Evolutionary conservation across 2,113 vertebrate species (phyloP), one percentile per base, ranked within the genome.

Genomic region (Fulmarus glacialis): DNA sequence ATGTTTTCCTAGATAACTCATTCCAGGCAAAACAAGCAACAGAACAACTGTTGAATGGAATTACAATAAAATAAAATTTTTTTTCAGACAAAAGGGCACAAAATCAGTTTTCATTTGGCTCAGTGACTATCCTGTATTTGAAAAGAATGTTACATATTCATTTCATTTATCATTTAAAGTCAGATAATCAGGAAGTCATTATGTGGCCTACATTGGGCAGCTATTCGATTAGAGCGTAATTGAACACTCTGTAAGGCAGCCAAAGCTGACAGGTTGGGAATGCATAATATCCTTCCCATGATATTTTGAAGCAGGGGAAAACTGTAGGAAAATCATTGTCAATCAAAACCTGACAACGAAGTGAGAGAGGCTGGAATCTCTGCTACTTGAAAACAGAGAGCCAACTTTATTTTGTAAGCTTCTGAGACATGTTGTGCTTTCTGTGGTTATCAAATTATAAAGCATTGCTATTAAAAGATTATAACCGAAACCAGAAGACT

Each of bases 131-230:
- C 96, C 95, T 98, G 96, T 98, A 98, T 98, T 97, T 97, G 97
- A 97, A 97, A 97, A 97, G 97, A 98, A 97, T 96, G 98, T 98
- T 99, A 99, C 99, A 99, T 99, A 99, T 99, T 99, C 99, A 99
- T 99, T 99, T 99, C 99, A 99, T 99, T 99, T 99, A 99, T 99
- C 99, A 99, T 99, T 98, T 99, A 99, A 99, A 99, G 99, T 99
- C 99, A 99, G 99, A 99, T 99, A 99, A 99, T 99, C 99, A 99
- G 99, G 99, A 99, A 99, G 99, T 99, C 99, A 99, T 99, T 99
- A 99, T 99, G 98, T 99, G 99, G 99, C 98, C 99, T 99, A 99
- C 99, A 99, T 98, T 98, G 98, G 98, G 98, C 98, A 99, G 99
- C 99, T 99, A 99, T 99, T 99, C 99, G 99, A 99, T 99, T 99